Conservation (phyloP, 1,140 invertebrate species). For the Zophobas atratus region DNA sequence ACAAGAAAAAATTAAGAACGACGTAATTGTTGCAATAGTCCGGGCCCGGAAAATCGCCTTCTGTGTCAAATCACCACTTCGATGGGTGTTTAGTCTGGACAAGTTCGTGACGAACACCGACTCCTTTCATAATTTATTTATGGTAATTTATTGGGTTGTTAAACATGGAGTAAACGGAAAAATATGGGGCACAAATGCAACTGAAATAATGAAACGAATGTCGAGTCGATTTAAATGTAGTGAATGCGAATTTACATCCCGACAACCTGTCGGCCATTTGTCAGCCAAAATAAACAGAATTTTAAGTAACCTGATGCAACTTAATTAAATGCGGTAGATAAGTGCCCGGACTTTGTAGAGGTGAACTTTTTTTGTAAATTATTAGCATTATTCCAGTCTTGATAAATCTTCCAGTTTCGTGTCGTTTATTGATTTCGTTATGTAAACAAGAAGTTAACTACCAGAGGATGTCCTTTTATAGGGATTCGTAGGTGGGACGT, state of each 20-base stretch:
- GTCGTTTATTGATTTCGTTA: too few relatives aligned
- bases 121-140: conserved; percentile 1
- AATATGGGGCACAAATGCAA: conserved; percentile 33
- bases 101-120: background rate
- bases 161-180: conserved; percentile 13
- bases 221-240: conserved; percentile 29
- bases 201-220: conserved; percentile 29
- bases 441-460: too few relatives aligned
- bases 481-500: too few relatives aligned
- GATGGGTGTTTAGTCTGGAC: too few relatives aligned
- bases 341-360: background rate
- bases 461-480: too few relatives aligned
- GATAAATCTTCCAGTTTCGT: too few relatives aligned
- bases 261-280: conserved; percentile 30
- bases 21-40: background rate
- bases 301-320: conserved; percentile 32
- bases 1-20: conserved; percentile 18
- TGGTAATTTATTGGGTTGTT: conserved; percentile 19
- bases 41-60: too few relatives aligned
- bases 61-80: too few relatives aligned
- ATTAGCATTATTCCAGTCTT: too few relatives aligned
- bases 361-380: background rate
- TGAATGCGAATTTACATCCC: conserved; percentile 26
- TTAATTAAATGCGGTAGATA: conserved; percentile 13
- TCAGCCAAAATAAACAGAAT: conserved; percentile 33